Base-by-base conservation (phyloP, 1,140 invertebrate species). In the Nymphalis io region DNA sequence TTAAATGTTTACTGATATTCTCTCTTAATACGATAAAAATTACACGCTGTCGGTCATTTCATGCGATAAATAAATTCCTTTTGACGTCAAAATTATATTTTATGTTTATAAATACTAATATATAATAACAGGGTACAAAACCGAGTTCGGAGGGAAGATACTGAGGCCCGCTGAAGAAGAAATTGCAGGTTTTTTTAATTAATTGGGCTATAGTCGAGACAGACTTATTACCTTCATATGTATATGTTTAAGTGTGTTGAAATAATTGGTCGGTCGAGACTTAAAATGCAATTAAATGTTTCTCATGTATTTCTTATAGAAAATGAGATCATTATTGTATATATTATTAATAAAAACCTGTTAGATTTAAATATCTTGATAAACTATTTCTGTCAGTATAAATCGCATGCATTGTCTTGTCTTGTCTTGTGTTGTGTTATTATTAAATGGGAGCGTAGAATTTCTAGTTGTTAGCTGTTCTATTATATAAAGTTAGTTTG, bases 11-110 rank as follows among this genome's bases (percentile, higher is more conserved):
- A 76, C 73, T 74, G 67, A 76, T 78, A 80, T 74, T 62, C 69
- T 74, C 64, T 81, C 77, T 77, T 86, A 86, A 84, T 84, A 83
- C 80, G 79, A 79, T 81, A 81, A 81, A 86, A 81, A 86, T 86
- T 84, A 84, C 74, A 86, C 68, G 73, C 79, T 83, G 70, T 66
- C 68, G 74, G 66, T 67, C 66, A 62, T 68, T 78, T 60, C 67
- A 78, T 76, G 77, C 80, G 75, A 84, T 83, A 83, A 82, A 82
- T 84, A 85, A 85, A 80, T 79, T 82, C 76, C 70, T 70, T 69
- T 78, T 85, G 84, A 87, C 83, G 76, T 75, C 71, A 73, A 87
- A 87, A 87, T 87, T 87, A 84, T 87, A 83, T 85, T 87, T 82
- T 82, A 81, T 81, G 76, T 83, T 83, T 83, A 83, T 80, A 80